Conservation (phyloP, 2,888 invertebrate genomes). For the Nomada ruficornis region DNA sequence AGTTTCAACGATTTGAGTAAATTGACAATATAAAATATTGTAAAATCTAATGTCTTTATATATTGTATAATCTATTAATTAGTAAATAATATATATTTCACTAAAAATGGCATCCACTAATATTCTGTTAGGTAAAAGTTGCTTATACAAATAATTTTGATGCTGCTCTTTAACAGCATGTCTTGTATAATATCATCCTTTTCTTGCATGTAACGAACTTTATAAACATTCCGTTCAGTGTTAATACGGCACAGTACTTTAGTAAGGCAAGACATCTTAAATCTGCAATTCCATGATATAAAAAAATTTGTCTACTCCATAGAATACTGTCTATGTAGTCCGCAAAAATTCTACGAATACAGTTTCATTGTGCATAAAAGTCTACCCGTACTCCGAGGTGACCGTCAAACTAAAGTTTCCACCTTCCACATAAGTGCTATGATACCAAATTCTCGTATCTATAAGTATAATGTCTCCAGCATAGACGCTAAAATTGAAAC, state of each 20-base stretch:
- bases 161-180: constrained; percentile 44
- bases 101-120: constrained; percentile 33
- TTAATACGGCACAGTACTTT: constrained; percentile 8
- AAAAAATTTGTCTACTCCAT: constrained; percentile 7
- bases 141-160: constrained; percentile 31
- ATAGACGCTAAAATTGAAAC: constrained; percentile 91
- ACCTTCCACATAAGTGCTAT: constrained; percentile 92
- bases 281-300: constrained; percentile 4
- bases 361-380: constrained; percentile 28
- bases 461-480: constrained; percentile 95
- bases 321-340: constrained; percentile 39
- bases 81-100: constrained; percentile 17
- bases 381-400: constrained; percentile 95
- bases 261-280: constrained; percentile 13
- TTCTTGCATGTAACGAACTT: constrained; percentile 8
- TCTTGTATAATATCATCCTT: constrained; percentile 14
- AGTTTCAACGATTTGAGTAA: constrained; percentile 31
- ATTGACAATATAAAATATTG: constrained; percentile 26
- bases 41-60: constrained; percentile 14
- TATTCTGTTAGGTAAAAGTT: constrained; percentile 27
- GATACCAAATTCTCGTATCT: constrained; percentile 97
- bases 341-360: constrained; percentile 30
- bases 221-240: neutral
- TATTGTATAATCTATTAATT: neutral
- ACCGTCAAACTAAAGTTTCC: constrained; percentile 94